phyloP scores from a whole-genome alignment of 1,140 invertebrate genomes.

The Drepana arcuata region DNA sequence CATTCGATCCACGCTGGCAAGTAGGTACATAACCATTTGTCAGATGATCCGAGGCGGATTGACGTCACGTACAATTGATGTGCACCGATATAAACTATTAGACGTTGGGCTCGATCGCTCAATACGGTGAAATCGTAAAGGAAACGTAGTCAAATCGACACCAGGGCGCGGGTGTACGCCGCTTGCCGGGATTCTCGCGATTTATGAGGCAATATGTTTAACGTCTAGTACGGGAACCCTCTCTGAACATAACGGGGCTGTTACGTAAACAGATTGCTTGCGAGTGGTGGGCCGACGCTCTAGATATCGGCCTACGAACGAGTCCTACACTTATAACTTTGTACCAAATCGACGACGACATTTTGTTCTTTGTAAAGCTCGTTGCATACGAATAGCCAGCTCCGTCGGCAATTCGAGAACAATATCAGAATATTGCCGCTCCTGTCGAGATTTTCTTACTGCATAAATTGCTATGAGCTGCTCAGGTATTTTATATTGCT shows the following conservation, averaged over 20 bases:
- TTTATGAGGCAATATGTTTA: constrained; percentile 72
- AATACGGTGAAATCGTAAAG: constrained; percentile 57
- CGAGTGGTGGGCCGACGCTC: constrained; percentile 40
- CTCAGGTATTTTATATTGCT: too few relatives aligned
- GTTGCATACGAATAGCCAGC: constrained; percentile 15
- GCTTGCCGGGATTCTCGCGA: constrained; percentile 60
- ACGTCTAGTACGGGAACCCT: constrained; percentile 65
- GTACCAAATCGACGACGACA: constrained; percentile 29
- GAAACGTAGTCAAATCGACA: constrained; percentile 66
- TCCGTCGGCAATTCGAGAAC: constrained; percentile 8
- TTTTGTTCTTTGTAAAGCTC: constrained; percentile 20
- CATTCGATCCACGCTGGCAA: too few relatives aligned
- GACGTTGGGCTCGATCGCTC: constrained; percentile 26
- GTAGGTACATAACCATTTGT: too few relatives aligned
- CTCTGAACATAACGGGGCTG: constrained; percentile 64
- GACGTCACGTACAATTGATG: too few relatives aligned
- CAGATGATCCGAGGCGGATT: too few relatives aligned
- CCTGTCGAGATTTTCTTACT: constrained; percentile 8
- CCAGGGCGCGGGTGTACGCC: constrained; percentile 44
- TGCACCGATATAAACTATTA: background rate
- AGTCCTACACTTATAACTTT: constrained; percentile 33
- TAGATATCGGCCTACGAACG: constrained; percentile 45
- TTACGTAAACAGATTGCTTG: constrained; percentile 70
- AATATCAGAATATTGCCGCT: constrained; percentile 7
- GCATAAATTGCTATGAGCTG: background rate